Conservation (phyloP, 2,888 invertebrate genomes). For the Adelognathus sp. region DNA sequence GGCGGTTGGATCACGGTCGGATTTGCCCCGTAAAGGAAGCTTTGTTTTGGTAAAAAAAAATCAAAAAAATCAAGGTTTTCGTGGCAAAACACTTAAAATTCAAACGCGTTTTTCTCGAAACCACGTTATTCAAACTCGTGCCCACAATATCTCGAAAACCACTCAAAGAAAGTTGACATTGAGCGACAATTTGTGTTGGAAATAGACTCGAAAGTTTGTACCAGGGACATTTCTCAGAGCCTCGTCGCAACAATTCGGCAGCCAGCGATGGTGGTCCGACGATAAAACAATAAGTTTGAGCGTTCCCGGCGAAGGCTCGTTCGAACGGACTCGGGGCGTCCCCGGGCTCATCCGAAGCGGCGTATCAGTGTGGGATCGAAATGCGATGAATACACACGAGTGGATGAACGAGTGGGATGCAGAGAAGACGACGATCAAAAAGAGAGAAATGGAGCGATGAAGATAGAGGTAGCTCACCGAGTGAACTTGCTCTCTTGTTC, state of each 20-base stretch:
- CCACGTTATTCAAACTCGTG: too few species aligned
- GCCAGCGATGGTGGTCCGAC: slow-evolving; percentile 78
- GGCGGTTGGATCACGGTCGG: too few species aligned
- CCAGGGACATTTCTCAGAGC: slow-evolving; percentile 15
- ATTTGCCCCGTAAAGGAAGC: too few species aligned
- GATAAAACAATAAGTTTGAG: slow-evolving; percentile 78
- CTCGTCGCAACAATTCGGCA: slow-evolving; percentile 46
- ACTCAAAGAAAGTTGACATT: too few species aligned
- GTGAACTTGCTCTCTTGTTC: slow-evolving; percentile 40
- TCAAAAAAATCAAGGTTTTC: too few species aligned
- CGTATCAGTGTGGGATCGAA: slow-evolving; percentile 76
- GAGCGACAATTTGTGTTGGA: neutral
- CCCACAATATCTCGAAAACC: too few species aligned
- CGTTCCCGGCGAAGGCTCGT: slow-evolving; percentile 52
- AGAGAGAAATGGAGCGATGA: slow-evolving; percentile 39
- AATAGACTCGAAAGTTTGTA: neutral
- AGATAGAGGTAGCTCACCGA: slow-evolving; percentile 40
- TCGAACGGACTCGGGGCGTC: slow-evolving; percentile 57
- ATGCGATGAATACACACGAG: slow-evolving; percentile 65
- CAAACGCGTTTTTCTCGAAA: too few species aligned
- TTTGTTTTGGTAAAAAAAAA: too few species aligned
- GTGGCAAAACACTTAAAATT: too few species aligned
- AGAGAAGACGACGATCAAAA: slow-evolving; percentile 2
- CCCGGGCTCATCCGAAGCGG: slow-evolving; percentile 42
- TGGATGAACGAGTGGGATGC: slow-evolving; percentile 15